These are phyloP conservation scores for Dynastes tityus DNA, from an alignment of 2,888 invertebrate species.

Conservation along the genomic window DNA sequence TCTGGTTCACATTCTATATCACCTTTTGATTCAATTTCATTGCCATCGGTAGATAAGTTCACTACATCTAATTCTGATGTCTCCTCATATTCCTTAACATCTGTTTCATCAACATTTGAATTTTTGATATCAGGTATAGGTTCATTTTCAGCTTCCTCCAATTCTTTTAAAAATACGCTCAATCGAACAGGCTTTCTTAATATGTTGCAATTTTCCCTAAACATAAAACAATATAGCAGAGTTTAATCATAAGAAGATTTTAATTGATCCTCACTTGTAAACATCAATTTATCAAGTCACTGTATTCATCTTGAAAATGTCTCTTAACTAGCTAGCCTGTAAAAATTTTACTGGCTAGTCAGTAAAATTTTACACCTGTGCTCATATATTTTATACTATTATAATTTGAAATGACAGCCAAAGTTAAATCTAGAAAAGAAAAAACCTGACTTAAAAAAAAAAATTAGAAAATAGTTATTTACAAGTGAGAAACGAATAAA, in stretches of 20 bases:
- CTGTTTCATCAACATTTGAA: not conserved
- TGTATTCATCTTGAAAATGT: too few species aligned
- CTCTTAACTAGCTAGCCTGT: too few species aligned
- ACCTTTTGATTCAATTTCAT: not conserved
- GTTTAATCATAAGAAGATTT: not conserved
- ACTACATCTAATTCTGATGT: conserved; percentile 25
- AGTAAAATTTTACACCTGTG: too few species aligned
- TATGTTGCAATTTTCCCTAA: conserved; percentile 14
- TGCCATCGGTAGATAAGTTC: not conserved
- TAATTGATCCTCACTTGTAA: too few species aligned
- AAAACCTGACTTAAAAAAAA: too few species aligned
- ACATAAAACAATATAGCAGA: not conserved
- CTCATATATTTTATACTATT: too few species aligned
- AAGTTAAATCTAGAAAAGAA: too few species aligned
- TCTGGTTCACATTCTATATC: conserved; percentile 13
- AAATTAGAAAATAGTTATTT: too few species aligned
- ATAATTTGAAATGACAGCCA: too few species aligned
- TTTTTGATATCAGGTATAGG: conserved; percentile 46
- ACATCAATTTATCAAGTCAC: too few species aligned
- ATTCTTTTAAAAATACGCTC: conserved; percentile 53
- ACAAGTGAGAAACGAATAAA: too few species aligned
- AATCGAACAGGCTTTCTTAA: conserved; percentile 52
- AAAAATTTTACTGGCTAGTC: too few species aligned
- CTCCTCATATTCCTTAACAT: conserved; percentile 35
- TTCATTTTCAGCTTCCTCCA: conserved; percentile 56